A percentile compares a stretch with the other conserved stretches of the same genome.
phyloP scores from a whole-genome alignment of 1,140 invertebrate genomes.

The Drosophila mayri region DNA sequence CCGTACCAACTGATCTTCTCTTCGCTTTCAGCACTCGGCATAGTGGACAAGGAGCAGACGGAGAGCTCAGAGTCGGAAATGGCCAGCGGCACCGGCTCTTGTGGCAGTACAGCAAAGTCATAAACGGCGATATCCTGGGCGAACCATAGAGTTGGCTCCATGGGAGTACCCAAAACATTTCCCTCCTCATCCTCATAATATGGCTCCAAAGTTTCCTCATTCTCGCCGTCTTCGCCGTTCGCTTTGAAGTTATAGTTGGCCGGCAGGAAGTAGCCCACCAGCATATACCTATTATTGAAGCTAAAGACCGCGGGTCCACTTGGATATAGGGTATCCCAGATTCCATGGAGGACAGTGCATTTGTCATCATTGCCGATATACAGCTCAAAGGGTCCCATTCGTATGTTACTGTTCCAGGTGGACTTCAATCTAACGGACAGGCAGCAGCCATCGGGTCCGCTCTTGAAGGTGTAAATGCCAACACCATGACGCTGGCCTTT shows the following conservation, averaged over 20 bases:
- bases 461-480: slow-evolving; percentile 89
- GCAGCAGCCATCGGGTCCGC: slow-evolving; percentile 84
- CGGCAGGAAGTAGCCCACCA: slow-evolving; percentile 87
- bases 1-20: slow-evolving; percentile 65
- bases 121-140: slow-evolving; percentile 88
- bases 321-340: slow-evolving; percentile 88
- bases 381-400: slow-evolving; percentile 89
- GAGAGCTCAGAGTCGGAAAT: slow-evolving; percentile 86
- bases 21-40: slow-evolving; percentile 50
- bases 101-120: slow-evolving; percentile 88
- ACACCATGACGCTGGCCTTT: slow-evolving; percentile 91
- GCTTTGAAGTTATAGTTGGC: slow-evolving; percentile 29
- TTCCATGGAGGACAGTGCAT: slow-evolving; percentile 88
- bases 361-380: slow-evolving; percentile 86
- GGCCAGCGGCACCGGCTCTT: slow-evolving; percentile 88
- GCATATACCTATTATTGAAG: slow-evolving; percentile 89
- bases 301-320: slow-evolving; percentile 89
- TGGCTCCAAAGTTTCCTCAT: slow-evolving; percentile 85
- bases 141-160: slow-evolving; percentile 87
- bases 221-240: not conserved
- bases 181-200: slow-evolving; percentile 80
- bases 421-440: slow-evolving; percentile 88
- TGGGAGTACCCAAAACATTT: not conserved
- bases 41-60: slow-evolving; percentile 77
- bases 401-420: slow-evolving; percentile 88